Evolutionary conservation across 2,888 invertebrate species (phyloP).

Genomic region (Dynastes tityus): DNA sequence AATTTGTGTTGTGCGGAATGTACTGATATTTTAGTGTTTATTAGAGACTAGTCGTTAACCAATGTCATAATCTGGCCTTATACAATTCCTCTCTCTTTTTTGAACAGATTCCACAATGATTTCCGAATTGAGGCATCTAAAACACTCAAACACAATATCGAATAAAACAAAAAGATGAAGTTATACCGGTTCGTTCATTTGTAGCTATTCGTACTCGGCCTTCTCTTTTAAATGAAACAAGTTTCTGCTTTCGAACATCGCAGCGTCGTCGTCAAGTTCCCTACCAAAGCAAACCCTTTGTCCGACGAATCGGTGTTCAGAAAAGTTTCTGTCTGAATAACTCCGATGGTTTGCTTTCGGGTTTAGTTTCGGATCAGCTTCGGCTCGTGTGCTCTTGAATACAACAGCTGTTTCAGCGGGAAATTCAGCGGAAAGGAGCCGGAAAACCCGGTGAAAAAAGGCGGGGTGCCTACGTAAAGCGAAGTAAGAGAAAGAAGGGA

Average conservation of each 20-base stretch:
- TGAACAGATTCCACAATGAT: too few species aligned
- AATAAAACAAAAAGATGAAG: too few species aligned
- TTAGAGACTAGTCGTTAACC: too few species aligned
- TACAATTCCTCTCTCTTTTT: too few species aligned
- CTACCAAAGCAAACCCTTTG: not conserved
- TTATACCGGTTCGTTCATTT: too few species aligned
- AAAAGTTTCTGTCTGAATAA: slow-evolving; percentile 10
- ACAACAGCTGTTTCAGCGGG: slow-evolving; percentile 13
- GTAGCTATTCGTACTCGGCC: not conserved
- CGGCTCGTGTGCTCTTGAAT: not conserved
- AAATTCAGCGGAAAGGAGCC: not conserved
- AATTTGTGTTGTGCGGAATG: too few species aligned
- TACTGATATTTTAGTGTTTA: too few species aligned
- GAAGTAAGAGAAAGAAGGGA: not conserved
- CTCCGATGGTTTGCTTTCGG: slow-evolving; percentile 7
- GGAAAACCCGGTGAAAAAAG: not conserved
- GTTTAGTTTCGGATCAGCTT: slow-evolving; percentile 9
- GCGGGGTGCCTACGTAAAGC: not conserved
- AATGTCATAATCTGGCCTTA: too few species aligned
- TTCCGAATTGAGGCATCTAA: too few species aligned
- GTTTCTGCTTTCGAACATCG: not conserved
- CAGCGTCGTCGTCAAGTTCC: not conserved
- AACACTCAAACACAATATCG: too few species aligned
- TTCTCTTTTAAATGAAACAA: slow-evolving; percentile 2
- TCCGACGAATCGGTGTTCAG: not conserved